phyloP scores from a whole-genome alignment of 2,113 vertebrate species.

The Cyanocitta stelleri region DNA sequence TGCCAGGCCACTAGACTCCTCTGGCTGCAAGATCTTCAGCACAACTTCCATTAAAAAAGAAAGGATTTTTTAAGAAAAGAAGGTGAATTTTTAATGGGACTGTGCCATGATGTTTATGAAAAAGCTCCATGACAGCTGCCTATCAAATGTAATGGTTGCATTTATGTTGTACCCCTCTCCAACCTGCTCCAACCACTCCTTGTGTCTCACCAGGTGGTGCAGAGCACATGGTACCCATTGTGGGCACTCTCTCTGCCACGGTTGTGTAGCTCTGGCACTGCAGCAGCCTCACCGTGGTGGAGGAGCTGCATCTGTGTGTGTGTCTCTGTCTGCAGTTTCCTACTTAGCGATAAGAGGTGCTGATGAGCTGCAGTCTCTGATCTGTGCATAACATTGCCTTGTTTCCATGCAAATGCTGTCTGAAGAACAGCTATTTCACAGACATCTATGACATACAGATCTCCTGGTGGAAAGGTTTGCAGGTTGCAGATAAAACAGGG shows the following conservation, averaged over 20 bases:
- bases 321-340: not conserved
- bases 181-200: not conserved
- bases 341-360: not conserved
- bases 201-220: rapidly evolving
- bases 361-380: not conserved
- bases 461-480: not conserved
- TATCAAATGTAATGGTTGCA: not conserved
- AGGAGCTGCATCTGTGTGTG: not conserved
- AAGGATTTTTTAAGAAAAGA: not conserved
- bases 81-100: not conserved
- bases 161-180: not conserved
- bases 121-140: not conserved
- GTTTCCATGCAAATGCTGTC: not conserved
- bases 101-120: not conserved
- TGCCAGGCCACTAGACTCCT: not conserved
- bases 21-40: not conserved
- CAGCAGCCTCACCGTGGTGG: not conserved
- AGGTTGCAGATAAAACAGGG: not conserved
- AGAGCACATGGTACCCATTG: rapidly evolving
- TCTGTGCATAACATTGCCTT: conserved; percentile 4
- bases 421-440: not conserved
- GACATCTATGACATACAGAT: not conserved
- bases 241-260: rapidly evolving
- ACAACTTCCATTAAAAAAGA: not conserved
- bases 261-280: not conserved